These are phyloP conservation scores for Lepas anatifera DNA, from an alignment of 2,888 invertebrate species.

Conservation along the genomic window DNA sequence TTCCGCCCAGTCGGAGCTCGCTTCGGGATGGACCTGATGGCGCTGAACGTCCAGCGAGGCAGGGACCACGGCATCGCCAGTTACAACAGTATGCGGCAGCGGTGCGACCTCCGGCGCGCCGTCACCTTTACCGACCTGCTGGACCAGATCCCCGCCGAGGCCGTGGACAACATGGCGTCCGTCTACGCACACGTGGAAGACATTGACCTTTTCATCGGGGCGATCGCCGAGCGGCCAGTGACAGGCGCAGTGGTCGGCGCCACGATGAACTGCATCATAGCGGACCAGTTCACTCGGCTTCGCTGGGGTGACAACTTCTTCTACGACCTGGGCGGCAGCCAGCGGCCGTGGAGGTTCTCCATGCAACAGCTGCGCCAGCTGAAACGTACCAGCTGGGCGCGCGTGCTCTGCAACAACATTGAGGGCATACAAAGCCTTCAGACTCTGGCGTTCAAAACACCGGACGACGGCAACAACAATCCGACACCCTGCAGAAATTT, in stretches of 20 bases:
- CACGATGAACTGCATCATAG: conserved; percentile 67
- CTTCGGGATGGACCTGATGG: conserved; percentile 24
- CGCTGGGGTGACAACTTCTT: conserved; percentile 79
- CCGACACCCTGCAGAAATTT: no score
- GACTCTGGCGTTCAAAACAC: background rate
- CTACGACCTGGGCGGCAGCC: conserved; percentile 50
- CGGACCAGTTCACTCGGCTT: conserved; percentile 59
- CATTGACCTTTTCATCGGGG: conserved; percentile 70
- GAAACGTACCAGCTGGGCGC: conserved; percentile 46
- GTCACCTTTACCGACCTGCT: conserved; percentile 17
- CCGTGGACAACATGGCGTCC: background rate
- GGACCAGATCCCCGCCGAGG: conserved; percentile 14
- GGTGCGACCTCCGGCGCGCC: conserved; percentile 17
- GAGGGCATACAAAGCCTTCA: background rate
- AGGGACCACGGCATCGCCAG: conserved; percentile 21
- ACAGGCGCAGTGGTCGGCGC: conserved; percentile 57
- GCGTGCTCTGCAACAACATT: conserved; percentile 56
- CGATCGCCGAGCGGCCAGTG: conserved; percentile 53
- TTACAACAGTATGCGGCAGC: conserved; percentile 19
- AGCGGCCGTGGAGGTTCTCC: conserved; percentile 37
- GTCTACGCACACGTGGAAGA: conserved; percentile 57
- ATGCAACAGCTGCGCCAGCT: conserved; percentile 48
- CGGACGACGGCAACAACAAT: background rate
- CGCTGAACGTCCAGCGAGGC: conserved; percentile 21
- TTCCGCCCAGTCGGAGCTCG: conserved; percentile 18